Conservation (phyloP, 2,797 vertebrate species). For the Pantherophis vulpinus region DNA sequence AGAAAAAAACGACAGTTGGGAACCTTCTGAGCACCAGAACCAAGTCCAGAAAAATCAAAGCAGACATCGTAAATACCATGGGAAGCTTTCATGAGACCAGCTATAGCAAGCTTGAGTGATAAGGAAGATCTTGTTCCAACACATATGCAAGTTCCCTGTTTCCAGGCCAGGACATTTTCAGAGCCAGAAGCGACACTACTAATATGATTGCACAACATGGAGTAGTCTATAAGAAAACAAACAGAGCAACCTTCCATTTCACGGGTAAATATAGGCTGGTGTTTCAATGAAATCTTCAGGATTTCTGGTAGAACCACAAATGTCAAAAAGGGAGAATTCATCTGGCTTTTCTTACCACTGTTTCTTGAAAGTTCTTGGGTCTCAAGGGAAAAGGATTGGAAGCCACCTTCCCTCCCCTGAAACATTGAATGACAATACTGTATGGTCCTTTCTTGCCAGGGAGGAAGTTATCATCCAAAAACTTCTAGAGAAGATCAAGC, state of each 20-base stretch:
- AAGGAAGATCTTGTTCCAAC: background rate
- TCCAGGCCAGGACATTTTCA: conserved; percentile 16
- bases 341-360: conserved; percentile 3
- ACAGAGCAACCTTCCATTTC: background rate
- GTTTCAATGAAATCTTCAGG: background rate
- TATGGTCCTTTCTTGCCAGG: background rate
- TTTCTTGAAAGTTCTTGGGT: background rate
- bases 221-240: conserved; percentile 41
- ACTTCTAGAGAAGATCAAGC: background rate
- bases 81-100: background rate
- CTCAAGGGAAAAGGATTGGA: background rate
- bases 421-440: background rate
- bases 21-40: background rate
- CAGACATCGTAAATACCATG: background rate
- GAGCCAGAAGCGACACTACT: conserved; percentile 37
- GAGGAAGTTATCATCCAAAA: background rate
- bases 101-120: background rate
- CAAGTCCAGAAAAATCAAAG: background rate
- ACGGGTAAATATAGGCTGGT: conserved; percentile 10
- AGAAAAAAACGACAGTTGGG: background rate
- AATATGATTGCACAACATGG: conserved; percentile 44
- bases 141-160: background rate
- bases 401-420: background rate
- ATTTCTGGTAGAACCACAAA: background rate
- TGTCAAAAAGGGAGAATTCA: background rate